phyloP scores from a whole-genome alignment of 2,797 vertebrate species.

The Rallus crepitans region DNA sequence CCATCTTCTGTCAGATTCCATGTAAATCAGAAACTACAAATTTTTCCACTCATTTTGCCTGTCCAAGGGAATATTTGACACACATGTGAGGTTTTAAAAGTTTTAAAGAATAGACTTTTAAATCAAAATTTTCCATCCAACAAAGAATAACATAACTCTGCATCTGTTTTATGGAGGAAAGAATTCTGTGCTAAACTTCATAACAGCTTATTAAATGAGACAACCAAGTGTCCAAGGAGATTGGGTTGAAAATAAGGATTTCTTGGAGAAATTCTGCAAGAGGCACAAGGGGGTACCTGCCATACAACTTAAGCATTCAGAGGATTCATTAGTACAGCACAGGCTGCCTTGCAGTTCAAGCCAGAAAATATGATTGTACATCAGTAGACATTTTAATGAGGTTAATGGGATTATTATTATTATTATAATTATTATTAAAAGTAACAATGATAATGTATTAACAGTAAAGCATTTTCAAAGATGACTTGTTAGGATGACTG shows the following conservation, averaged over 20 bases:
- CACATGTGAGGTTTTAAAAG: not conserved
- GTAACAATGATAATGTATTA: not conserved
- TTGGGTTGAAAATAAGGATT: not conserved
- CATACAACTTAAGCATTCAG: slow-evolving; percentile 10
- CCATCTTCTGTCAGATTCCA: not conserved
- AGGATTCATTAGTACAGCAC: not conserved
- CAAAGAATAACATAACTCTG: not conserved
- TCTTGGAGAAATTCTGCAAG: slow-evolving; percentile 4
- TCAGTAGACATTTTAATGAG: slow-evolving; percentile 34
- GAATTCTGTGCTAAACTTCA: not conserved
- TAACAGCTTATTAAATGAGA: slow-evolving; percentile 41
- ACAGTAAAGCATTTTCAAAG: not conserved
- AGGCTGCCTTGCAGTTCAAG: not conserved
- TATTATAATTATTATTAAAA: slow-evolving; percentile 39
- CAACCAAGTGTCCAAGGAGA: slow-evolving; percentile 25
- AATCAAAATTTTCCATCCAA: not conserved
- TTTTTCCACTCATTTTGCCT: not conserved
- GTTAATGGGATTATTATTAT: slow-evolving; percentile 47
- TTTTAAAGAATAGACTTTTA: not conserved
- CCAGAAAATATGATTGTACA: not conserved
- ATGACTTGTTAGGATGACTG: not conserved
- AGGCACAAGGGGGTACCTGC: not conserved
- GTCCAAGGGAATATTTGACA: not conserved
- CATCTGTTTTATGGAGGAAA: not conserved
- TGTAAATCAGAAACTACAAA: not conserved